Conservation (phyloP, 2,888 invertebrate genomes). For the Anoncus sp. region DNA sequence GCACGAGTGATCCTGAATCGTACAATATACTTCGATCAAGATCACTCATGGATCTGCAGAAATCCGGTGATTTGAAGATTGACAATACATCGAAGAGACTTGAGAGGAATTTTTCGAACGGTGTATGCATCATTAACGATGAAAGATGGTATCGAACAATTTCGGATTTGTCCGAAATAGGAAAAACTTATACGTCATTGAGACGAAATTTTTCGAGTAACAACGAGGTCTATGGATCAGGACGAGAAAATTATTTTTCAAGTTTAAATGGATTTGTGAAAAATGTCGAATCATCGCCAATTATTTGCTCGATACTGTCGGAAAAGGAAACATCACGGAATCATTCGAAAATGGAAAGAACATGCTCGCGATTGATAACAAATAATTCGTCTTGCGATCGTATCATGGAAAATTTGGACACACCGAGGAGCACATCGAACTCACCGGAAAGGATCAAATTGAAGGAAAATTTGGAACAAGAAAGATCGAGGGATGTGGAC, state of each 20-base stretch:
- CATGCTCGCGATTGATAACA: slow-evolving; percentile 1
- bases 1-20: slow-evolving; percentile 41
- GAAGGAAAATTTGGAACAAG: slow-evolving; percentile 1
- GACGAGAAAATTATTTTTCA: slow-evolving; percentile 1
- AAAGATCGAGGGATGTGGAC: slow-evolving; percentile 61
- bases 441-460: slow-evolving; percentile 1
- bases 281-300: slow-evolving; percentile 39
- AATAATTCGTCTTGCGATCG: slow-evolving; percentile 26
- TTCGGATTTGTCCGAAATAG: slow-evolving; percentile 35
- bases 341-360: slow-evolving; percentile 34
- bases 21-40: slow-evolving; percentile 71
- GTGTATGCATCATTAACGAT: neutral
- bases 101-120: neutral
- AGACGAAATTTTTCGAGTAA: slow-evolving; percentile 27
- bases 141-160: slow-evolving; percentile 15
- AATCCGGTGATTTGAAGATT: slow-evolving; percentile 46
- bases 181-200: neutral
- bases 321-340: slow-evolving; percentile 29
- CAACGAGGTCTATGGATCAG: slow-evolving; percentile 2
- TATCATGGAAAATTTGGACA: slow-evolving; percentile 9
- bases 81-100: slow-evolving; percentile 7
- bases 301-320: slow-evolving; percentile 46
- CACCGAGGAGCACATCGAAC: slow-evolving; percentile 12
- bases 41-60: slow-evolving; percentile 77
- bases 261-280: slow-evolving; percentile 19